Evolutionary conservation across 2,113 vertebrate species (phyloP), one percentile per base, ranked within the genome.

Genomic region (Brienomyrus brachyistius): DNA sequence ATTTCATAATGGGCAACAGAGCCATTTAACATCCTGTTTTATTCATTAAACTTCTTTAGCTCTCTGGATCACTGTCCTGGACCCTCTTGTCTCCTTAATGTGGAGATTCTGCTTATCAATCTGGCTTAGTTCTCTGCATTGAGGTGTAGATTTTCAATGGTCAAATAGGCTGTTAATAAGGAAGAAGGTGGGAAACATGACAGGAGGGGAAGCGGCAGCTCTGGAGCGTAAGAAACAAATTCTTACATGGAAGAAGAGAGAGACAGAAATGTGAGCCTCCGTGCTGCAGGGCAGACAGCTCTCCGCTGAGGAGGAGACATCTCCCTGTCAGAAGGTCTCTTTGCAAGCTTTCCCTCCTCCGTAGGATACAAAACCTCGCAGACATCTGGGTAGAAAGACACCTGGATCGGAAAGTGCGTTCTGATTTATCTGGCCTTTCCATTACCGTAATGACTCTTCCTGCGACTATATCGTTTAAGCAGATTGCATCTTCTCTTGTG

Each of bases 251-350:
- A 66, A 89, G 40, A 47, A 50, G 66, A 88, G 51, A 35, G 31
- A 35, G 51, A 48, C 11, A 48, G 51, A 23, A 21, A 40, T 54
- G 51, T 54, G 13, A 21, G n/a, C 51, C 51, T 35, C 23, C 19
- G 6, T 43, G 5, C 80, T 47, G n/a, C 23, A 0, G n/a, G 27
- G 66, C 13, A 15, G 62, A 11, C 19, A 27, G 6, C 35, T 43
- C 66, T 47, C 19, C 48, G 21, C 86, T 40, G 62, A 48, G 80
- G 40, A 88, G 45, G 66, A 84, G 89, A 83, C 84, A 89, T 82
- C 48, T 54, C 74, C 85, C 70, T 90, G 91, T 92, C 91, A 90
- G 87, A 62, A 89, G 52, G 35, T 88, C 89, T 92, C 88, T 90
- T 91, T 91, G 92, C 90, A 87, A 89, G 31, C 23, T 70, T 31